Evolutionary conservation across 2,888 invertebrate species (phyloP), one percentile per base, ranked within the genome.

Genomic region (Dendrolimus pini): DNA sequence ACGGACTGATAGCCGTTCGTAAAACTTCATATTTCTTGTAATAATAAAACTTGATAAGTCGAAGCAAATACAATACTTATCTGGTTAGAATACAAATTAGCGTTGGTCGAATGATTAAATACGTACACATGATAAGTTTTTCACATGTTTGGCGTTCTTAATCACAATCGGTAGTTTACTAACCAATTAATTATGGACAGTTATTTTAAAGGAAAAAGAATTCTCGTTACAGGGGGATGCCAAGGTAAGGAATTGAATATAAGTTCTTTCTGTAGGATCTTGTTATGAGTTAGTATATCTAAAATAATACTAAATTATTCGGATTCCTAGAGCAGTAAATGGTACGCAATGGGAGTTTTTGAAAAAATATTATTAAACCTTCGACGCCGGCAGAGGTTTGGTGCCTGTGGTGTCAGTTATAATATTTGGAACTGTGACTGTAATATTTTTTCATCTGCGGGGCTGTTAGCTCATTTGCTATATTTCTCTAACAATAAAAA

Each of bases 181-280:
- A 30, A 30, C 30, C 30, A 30, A 47, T 9, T 47, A 10, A 69
- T 60, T 59, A 87, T 86, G 85, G 77, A 81, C 59, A 81, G 93
- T 69, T 85, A 80, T 64, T 95, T 95, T 75, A 89, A 91, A 68
- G 94, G 93, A 57, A 97, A 96, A 89, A 92, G 94, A 57, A 94
- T 96, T 71, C 86, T 97, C 54, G 96, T 98, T 0, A 97, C 97
- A 3, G 97, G 97, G 55, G 97, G 96, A 57, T 96, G 96, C 54
- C 94, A 94, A 93, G 97, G 97, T 95, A 92, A 72, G 65, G 6
- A 47, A 10, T 18, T 18, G 47, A 47, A 47, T 10, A 47, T 47
- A 47, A 47, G 47, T 47, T 2, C 18, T 30, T 18, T 3, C 30
- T 30, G 30, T 30, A 30, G 30, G 30, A 0, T 6, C 30, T 30